Base-by-base conservation (phyloP, 2,113 vertebrate genomes). In the Trochalopteron elliotii region DNA sequence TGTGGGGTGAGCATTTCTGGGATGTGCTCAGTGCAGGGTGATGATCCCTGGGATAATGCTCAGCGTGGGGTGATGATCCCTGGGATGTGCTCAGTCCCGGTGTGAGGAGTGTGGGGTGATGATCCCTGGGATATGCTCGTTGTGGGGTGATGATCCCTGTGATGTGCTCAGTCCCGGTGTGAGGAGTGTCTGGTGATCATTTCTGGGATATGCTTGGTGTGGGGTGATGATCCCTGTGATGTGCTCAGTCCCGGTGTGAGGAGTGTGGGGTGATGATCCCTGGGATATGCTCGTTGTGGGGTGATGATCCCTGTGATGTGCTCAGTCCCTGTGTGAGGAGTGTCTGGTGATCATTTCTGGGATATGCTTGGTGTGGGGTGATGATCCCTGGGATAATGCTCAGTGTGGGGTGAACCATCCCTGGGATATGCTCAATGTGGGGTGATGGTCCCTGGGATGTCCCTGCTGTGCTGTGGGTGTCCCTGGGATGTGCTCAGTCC, bases 231-330 rank as follows among this genome's bases (percentile, higher is more conserved):
- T 55, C 11, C 30, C 18, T 19, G 53, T 18, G 53, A 55, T 55
- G 18, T 12, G 30, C 30, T 11, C 28, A 21, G 27, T 52, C 14
- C 7, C 15, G 19, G 50, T 12, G 56, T 16, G 39, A 28, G 28
- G 28, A 47, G 5, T 55, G 39, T 55, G 47, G 33, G 33, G 27
- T 0, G 13, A 71, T 12, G 4, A 23, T 39, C 24, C 4, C 45
- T 35, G 67, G 45, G 47, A 44, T 37, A 6, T 31, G 37, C 39
- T 23, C 7, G 6, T 19, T 30, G 31, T 8, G 11, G 33, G 39
- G 13, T 33, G 27, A 17, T 3, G 0, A 4, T 61, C 8, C 5
- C 22, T 42, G 50, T 42, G 28, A 16, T 33, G 2, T 31, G 5
- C 33, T 52, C 8, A 33, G 4, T 5, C 40, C 40, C 0, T 10